Evolutionary conservation across 2,888 invertebrate species (phyloP), one percentile per base, ranked within the genome.

Genomic region (Folsomia manolachei): DNA sequence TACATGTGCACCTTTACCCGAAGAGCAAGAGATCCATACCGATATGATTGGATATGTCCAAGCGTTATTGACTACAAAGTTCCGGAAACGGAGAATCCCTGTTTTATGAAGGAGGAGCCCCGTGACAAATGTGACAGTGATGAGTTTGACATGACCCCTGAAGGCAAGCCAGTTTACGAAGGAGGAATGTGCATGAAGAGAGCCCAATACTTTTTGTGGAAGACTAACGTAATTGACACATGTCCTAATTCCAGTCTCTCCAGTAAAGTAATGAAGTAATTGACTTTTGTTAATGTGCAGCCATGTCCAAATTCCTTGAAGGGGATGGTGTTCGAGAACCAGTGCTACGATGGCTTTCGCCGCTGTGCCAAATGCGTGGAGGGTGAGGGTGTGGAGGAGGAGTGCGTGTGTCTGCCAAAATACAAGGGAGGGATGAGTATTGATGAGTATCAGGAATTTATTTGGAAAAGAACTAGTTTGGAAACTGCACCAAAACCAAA

Each of bases 121-220:
- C 9, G 18, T 1, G n/a, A 64, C 27, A 70, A 24, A 21, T 70
- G 70, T 19, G 27, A 65, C 21, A 65, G 65, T 23, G 60, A 53
- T 18, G 52, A 26, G 9, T 70, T 70, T 26, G 65, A 70, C 9
- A 27, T 60, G 64, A 64, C 51, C 4, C 18, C 52, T 1, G 56
- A 74, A 65, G 74, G 74, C n/a, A 65, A 65, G 1, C 61, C 71
- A 7, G 19, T 18, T 1, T 74, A 74, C 25, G 69, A 74, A 63
- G 74, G 74, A n/a, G 74, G 74, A 21, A 74, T 74, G 74, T 74
- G 74, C 26, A 9, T 71, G 39, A 14, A 19, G 1, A 51, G 66
- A 63, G 63, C 70, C 4, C 27, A 26, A 1, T 7, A 53, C 2
- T 74, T 53, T 56, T 60, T 74, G 7, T 25, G 26, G 63, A 63